Conservation (phyloP, 2,113 vertebrate species). For the Neomonachus schauinslandi region DNA sequence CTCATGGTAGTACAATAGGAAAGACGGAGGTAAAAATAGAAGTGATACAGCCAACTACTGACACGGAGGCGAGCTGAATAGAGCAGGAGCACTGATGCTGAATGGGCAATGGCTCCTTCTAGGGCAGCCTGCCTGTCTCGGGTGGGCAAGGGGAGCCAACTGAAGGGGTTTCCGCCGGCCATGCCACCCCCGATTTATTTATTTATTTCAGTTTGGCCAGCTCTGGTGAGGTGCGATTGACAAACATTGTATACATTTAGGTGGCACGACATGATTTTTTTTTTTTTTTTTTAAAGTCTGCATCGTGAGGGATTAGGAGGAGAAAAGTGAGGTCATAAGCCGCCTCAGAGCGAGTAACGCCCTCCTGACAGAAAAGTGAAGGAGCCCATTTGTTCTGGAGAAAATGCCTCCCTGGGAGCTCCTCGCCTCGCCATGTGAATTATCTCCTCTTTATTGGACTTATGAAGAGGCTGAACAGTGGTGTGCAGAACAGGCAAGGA, state of each 20-base stretch:
- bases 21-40: slow-evolving; percentile 74
- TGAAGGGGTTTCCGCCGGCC: neutral
- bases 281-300: neutral
- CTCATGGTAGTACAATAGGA: slow-evolving; percentile 51
- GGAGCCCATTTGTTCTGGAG: neutral
- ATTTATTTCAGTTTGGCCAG: neutral
- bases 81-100: neutral
- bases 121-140: neutral
- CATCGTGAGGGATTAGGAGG: neutral
- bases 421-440: neutral
- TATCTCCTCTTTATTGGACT: neutral
- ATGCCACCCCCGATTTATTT: neutral
- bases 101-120: neutral
- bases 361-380: neutral
- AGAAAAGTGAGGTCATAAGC: neutral
- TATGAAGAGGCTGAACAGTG: neutral
- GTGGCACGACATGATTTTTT: neutral
- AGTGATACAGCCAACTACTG: slow-evolving; percentile 61
- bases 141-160: neutral
- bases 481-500: neutral
- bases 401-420: slow-evolving; percentile 18
- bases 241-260: neutral
- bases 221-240: neutral
- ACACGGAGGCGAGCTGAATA: slow-evolving; percentile 47
- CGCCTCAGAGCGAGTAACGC: neutral